phyloP scores from a whole-genome alignment of 2,888 invertebrate species.

The Ormyrus labotus region DNA sequence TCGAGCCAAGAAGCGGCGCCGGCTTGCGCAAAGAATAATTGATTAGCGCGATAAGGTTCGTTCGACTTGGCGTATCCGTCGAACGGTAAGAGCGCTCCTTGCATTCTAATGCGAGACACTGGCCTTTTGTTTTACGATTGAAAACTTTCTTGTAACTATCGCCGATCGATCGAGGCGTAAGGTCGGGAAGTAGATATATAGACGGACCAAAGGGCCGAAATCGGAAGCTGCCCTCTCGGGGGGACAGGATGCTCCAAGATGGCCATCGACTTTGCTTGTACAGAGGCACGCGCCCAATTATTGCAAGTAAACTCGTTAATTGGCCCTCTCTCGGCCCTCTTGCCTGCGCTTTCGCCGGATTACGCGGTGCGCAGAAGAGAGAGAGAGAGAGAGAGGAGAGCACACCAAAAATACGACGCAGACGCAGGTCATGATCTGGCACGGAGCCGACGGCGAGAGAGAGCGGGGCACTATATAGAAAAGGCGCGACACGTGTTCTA shows the following conservation, averaged over 20 bases:
- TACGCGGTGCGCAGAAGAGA: slow-evolving; percentile 39
- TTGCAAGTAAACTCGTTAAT: too few relatives aligned
- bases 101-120: slow-evolving; percentile 24
- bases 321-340: too few relatives aligned
- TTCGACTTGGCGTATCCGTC: slow-evolving; percentile 32
- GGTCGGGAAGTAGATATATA: too few relatives aligned
- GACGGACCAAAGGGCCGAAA: too few relatives aligned
- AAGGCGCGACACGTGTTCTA: slow-evolving; percentile 68
- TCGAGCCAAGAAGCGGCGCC: background rate
- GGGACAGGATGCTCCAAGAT: too few relatives aligned
- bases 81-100: background rate
- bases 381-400: slow-evolving; percentile 45
- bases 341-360: slow-evolving; percentile 26
- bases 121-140: background rate
- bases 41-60: slow-evolving; percentile 21
- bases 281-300: too few relatives aligned
- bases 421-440: slow-evolving; percentile 52
- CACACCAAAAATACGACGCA: slow-evolving; percentile 55
- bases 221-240: too few relatives aligned
- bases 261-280: too few relatives aligned
- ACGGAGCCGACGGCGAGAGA: slow-evolving; percentile 50
- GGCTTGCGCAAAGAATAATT: slow-evolving; percentile 35
- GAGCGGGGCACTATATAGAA: background rate
- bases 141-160: background rate
- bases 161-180: too few relatives aligned